Percentiles rank a stretch among this genome's conserved stretches.
phyloP scores from a whole-genome alignment of 2,113 vertebrate species.

The Cynopterus brachyotis region DNA sequence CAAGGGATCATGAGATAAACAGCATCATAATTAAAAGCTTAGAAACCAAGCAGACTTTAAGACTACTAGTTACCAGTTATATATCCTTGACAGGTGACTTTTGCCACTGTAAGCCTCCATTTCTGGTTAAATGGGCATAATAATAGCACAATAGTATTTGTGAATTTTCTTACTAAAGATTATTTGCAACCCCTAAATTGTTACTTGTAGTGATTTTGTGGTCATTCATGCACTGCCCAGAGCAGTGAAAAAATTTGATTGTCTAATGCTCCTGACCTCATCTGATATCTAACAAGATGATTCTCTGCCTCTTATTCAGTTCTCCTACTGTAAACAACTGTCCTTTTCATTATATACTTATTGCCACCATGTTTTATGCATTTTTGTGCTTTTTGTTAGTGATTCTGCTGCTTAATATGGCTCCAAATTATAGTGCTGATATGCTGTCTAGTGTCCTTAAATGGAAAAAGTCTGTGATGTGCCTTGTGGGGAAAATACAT shows the following conservation, averaged over 20 bases:
- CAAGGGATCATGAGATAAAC: background rate
- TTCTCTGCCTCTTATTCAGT: background rate
- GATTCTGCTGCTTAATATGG: background rate
- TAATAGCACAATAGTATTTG: background rate
- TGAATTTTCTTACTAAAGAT: background rate
- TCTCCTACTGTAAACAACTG: background rate
- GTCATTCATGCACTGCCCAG: background rate
- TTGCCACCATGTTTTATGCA: background rate
- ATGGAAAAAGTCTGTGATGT: background rate
- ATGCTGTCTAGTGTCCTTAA: background rate
- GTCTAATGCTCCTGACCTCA: rapidly evolving
- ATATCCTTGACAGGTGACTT: background rate
- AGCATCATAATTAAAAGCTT: background rate
- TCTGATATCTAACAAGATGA: background rate
- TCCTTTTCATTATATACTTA: background rate
- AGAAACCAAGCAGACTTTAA: background rate
- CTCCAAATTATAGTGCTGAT: background rate
- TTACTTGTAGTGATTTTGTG: background rate
- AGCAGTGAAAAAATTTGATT: background rate
- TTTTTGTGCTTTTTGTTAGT: background rate
- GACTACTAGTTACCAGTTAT: background rate
- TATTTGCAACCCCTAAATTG: background rate
- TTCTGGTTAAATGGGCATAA: background rate
- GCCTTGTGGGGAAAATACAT: background rate
- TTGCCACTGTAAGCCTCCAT: background rate